A percentile compares a stretch with the other conserved stretches of the same genome.
These are phyloP conservation scores for Scartelaos histophorus DNA, from an alignment of 2,113 vertebrate species.

Conservation along the genomic window DNA sequence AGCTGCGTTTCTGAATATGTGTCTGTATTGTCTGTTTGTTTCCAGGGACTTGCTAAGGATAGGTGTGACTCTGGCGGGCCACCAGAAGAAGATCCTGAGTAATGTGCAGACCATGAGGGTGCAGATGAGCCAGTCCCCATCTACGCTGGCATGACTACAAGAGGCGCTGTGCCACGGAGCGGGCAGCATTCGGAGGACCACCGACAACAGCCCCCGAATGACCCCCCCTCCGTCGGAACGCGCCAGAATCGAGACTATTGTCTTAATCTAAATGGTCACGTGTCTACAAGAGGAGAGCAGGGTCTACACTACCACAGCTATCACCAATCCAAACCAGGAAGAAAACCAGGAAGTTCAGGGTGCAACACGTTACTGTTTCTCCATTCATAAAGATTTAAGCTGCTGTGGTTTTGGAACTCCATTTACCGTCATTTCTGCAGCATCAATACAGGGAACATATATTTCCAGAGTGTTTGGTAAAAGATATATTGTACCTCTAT, in stretches of 20 bases:
- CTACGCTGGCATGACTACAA: slow-evolving; percentile 91
- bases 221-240: slow-evolving; percentile 75
- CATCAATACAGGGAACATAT: slow-evolving; percentile 39
- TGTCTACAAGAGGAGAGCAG: slow-evolving; percentile 66
- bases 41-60: slow-evolving; percentile 97
- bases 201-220: slow-evolving; percentile 66
- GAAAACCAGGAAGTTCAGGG: slow-evolving; percentile 66
- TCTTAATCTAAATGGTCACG: slow-evolving; percentile 74
- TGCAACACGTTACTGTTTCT: slow-evolving; percentile 57
- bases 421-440: slow-evolving; percentile 45
- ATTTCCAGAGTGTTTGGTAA: slow-evolving; percentile 43
- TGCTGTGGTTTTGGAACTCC: slow-evolving; percentile 40
- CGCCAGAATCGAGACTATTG: slow-evolving; percentile 80
- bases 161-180: slow-evolving; percentile 75
- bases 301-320: slow-evolving; percentile 60
- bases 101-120: slow-evolving; percentile 95
- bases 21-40: slow-evolving; percentile 20
- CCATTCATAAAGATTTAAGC: slow-evolving; percentile 9
- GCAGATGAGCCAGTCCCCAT: slow-evolving; percentile 93
- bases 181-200: slow-evolving; percentile 73
- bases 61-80: slow-evolving; percentile 96
- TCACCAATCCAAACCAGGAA: slow-evolving; percentile 46
- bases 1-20: not conserved
- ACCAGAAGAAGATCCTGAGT: slow-evolving; percentile 99
- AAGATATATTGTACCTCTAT: slow-evolving; percentile 52